phyloP scores from a whole-genome alignment of 2,797 vertebrate genomes.

The Sebastes itinus region DNA sequence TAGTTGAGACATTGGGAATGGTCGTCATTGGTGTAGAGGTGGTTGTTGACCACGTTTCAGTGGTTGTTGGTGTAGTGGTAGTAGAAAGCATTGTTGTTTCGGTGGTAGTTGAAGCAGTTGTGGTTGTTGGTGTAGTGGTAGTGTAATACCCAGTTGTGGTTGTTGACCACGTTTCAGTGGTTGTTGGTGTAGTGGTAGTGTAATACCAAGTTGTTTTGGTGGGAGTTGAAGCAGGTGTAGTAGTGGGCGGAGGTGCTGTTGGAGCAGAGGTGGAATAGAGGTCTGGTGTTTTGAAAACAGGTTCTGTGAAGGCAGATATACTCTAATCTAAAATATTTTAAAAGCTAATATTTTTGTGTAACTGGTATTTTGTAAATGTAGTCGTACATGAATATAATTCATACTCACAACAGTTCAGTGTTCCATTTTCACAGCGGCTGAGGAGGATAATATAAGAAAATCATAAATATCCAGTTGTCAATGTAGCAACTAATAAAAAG shows the following conservation, averaged over 20 bases:
- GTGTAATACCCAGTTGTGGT: too few relatives aligned
- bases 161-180: too few relatives aligned
- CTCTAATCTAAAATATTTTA: neutral
- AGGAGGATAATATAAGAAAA: neutral
- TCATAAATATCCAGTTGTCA: neutral
- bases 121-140: too few relatives aligned
- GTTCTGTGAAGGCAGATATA: neutral
- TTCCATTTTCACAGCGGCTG: conserved; percentile 68
- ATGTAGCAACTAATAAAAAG: neutral
- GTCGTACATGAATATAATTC: neutral
- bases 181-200: neutral
- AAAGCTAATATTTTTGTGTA: neutral
- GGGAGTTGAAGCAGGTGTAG: neutral
- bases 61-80: neutral
- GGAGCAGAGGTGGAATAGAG: neutral
- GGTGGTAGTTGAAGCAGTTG: neutral
- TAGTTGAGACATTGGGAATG: neutral
- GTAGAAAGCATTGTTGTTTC: too few relatives aligned
- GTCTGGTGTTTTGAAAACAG: neutral
- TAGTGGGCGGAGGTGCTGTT: conserved; percentile 1
- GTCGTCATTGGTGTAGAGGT: neutral
- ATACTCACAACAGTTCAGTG: conserved; percentile 65
- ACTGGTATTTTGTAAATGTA: neutral
- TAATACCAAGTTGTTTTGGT: too few relatives aligned
- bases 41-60: neutral